Conservation (phyloP, 2,797 vertebrate genomes). For the Danio kyathit region DNA sequence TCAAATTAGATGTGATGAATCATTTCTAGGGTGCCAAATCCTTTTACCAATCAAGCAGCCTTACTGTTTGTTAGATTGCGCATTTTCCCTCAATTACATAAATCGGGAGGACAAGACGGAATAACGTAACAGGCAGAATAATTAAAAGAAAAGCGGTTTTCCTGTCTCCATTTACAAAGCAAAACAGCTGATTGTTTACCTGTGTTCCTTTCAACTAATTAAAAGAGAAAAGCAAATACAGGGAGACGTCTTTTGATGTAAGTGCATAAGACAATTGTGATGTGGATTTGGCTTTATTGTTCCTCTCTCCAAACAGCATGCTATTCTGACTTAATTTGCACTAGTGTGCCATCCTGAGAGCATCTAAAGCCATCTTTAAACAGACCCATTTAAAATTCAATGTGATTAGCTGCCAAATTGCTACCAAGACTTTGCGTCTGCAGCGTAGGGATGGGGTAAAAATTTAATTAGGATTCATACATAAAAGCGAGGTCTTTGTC, state of each 20-base stretch:
- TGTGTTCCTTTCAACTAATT: constrained; percentile 77
- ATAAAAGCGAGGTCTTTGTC: constrained; percentile 87
- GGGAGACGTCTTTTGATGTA: constrained; percentile 75
- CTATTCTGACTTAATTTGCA: constrained; percentile 81
- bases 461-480: constrained; percentile 85
- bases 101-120: constrained; percentile 70
- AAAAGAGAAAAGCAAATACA: constrained; percentile 75
- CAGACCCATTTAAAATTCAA: constrained; percentile 88
- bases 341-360: constrained; percentile 79
- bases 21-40: constrained; percentile 73
- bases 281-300: constrained; percentile 75
- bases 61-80: constrained; percentile 70
- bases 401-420: constrained; percentile 91
- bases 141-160: constrained; percentile 77
- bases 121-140: constrained; percentile 71
- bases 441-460: constrained; percentile 80
- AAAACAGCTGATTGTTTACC: constrained; percentile 69
- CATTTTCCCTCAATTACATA: constrained; percentile 72
- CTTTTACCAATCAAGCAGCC: constrained; percentile 73
- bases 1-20: constrained; percentile 74
- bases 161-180: constrained; percentile 66
- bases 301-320: constrained; percentile 72
- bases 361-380: constrained; percentile 85
- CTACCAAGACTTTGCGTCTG: constrained; percentile 82
- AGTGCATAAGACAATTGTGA: constrained; percentile 73